These are phyloP conservation scores for Enteromius unitaeniatus DNA, from an alignment of 2,797 vertebrate species.

Conservation along the genomic window DNA sequence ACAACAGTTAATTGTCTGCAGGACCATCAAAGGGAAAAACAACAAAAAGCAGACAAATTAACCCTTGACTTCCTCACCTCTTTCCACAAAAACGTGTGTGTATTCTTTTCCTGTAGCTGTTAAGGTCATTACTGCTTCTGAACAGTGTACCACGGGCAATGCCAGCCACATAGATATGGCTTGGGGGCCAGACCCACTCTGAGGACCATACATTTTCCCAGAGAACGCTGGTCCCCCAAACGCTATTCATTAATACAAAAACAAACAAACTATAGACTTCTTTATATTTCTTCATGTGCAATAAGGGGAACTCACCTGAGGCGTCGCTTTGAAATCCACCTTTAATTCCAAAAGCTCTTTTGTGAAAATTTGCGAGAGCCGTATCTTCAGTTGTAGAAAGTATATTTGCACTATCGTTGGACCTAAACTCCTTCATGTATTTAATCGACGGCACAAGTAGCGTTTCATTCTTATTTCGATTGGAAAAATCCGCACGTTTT, in stretches of 20 bases:
- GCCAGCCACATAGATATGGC: constrained; percentile 64
- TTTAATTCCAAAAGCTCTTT: not conserved
- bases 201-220: constrained; percentile 59
- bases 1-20: not conserved
- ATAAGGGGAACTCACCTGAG: constrained; percentile 61
- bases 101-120: constrained; percentile 70
- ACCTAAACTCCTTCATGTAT: not conserved
- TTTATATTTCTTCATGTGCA: not conserved
- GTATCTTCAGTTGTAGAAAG: not conserved
- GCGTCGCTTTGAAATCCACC: constrained; percentile 64
- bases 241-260: constrained; percentile 54
- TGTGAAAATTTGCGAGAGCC: not conserved
- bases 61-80: constrained; percentile 64
- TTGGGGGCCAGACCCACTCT: constrained; percentile 46
- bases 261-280: not conserved
- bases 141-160: constrained; percentile 73
- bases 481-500: not conserved
- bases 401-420: not conserved
- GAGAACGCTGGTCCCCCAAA: constrained; percentile 50
- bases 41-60: too few relatives aligned
- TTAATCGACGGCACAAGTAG: not conserved
- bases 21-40: not conserved
- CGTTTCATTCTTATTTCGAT: not conserved
- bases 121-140: constrained; percentile 69
- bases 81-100: constrained; percentile 70